Conservation (phyloP, 2,888 invertebrate genomes). For the Agrotis puta region DNA sequence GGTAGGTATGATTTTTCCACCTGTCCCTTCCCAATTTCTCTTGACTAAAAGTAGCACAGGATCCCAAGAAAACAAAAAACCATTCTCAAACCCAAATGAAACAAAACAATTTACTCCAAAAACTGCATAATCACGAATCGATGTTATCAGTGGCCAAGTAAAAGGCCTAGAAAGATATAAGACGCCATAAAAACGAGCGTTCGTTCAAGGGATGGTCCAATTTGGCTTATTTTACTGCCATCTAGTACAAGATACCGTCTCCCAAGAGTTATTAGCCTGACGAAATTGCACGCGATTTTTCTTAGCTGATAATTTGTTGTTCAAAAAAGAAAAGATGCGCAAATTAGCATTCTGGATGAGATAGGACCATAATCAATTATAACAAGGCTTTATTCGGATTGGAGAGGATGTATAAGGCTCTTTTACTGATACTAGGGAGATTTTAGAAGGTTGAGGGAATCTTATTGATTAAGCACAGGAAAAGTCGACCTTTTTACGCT, state of each 20-base stretch:
- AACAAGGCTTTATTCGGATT: conserved; percentile 32
- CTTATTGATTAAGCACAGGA: not conserved
- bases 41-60: no score
- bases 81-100: not conserved
- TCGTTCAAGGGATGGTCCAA: conserved; percentile 81
- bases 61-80: not conserved
- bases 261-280: conserved; percentile 83
- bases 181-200: conserved; percentile 78
- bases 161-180: conserved; percentile 78
- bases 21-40: no score
- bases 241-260: conserved; percentile 80
- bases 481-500: not conserved
- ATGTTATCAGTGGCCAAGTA: conserved; percentile 74
- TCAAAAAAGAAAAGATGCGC: conserved; percentile 57
- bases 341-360: conserved; percentile 57
- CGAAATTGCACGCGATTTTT: conserved; percentile 82
- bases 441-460: not conserved
- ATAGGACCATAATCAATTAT: conserved; percentile 56
- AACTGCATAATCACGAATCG: conserved; percentile 63
- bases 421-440: not conserved
- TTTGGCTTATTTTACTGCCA: conserved; percentile 87
- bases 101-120: conserved; percentile 19
- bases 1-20: no score
- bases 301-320: conserved; percentile 77
- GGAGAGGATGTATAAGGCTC: not conserved